Base-by-base conservation (phyloP, 2,888 invertebrate genomes). In the Pachycephus smyrnensis region DNA sequence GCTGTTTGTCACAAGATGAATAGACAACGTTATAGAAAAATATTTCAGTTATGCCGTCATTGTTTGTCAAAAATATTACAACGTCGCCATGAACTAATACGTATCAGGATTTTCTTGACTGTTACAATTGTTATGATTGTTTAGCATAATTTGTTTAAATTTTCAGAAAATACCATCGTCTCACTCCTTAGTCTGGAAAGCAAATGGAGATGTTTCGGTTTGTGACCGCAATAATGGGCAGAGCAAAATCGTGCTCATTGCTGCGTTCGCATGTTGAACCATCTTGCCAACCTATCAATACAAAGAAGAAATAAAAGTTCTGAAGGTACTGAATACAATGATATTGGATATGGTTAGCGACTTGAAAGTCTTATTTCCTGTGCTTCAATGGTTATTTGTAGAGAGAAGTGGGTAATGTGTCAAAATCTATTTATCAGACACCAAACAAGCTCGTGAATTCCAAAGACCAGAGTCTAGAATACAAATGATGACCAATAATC, bases 211-310 rank as follows among this genome's bases (percentile, higher is more conserved):
- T 87, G 89, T 90, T 91, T 90, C 88, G 89, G 85, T 92, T 92
- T 92, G 92, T 92, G 92, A 92, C 92, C 91, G 92, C 91, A 92
- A 91, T 89, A 92, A 92, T 92, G 92, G 91, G 92, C 91, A 92
- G 81, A 79, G 80, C 79, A 80, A 37, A 73, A 74, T 80, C 81
- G 80, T 90, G 90, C 92, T 90, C 92, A 87, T 91, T 88, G 89
- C 87, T 90, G 87, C 87, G 89, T 86, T 90, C 88, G 81, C 90
- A 86, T 85, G 85, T 85, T 80, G 84, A 86, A 84, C 85, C 86
- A 82, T 85, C 83, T 82, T 82, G 75, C 71, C 80, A 75, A 80
- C 75, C 68, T 75, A 23, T 77, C 71, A 68, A 74, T 79, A 73
- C 15, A 23, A 55, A 55, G 55, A 55, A 23, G 55, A 55, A 55